Evolutionary conservation across 2,797 vertebrate species (phyloP).

Genomic region (Leptoclinus maculatus): DNA sequence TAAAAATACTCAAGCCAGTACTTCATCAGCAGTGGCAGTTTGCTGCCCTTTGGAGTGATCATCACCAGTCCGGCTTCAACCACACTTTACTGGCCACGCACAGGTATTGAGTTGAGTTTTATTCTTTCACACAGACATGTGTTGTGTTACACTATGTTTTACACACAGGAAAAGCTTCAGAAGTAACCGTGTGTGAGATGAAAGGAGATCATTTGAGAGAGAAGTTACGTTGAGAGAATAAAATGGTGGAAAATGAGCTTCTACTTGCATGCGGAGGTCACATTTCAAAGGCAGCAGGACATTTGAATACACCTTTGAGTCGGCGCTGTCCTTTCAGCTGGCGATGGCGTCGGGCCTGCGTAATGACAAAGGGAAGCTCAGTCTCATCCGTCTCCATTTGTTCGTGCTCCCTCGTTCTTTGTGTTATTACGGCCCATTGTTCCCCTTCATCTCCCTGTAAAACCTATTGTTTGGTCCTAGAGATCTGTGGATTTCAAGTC

Average conservation of each 20-base stretch:
- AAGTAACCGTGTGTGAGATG: conserved; percentile 15
- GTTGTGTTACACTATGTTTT: neutral
- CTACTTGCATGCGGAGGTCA: conserved; percentile 38
- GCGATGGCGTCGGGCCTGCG: conserved; percentile 39
- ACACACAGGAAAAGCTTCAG: neutral
- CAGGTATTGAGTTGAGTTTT: too few relatives aligned
- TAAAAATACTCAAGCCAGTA: too few relatives aligned
- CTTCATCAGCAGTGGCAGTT: too few relatives aligned
- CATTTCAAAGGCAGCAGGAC: conserved; percentile 64
- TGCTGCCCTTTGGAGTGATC: too few relatives aligned
- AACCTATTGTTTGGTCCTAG: conserved; percentile 47
- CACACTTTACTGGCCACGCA: too few relatives aligned
- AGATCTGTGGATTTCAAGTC: conserved; percentile 58
- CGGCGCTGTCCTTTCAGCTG: conserved; percentile 52
- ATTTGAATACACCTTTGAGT: conserved; percentile 50
- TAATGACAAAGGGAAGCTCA: conserved; percentile 58
- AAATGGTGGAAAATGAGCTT: conserved; percentile 33
- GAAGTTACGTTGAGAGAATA: conserved; percentile 23
- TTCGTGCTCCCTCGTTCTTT: conserved; percentile 40
- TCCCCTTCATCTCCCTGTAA: conserved; percentile 63
- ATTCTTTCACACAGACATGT: neutral
- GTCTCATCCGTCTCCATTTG: conserved; percentile 74
- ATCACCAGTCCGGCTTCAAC: too few relatives aligned
- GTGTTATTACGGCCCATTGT: conserved; percentile 59
- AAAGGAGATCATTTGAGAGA: conserved; percentile 21